A percentile compares a stretch with the other conserved stretches of the same genome.
Evolutionary conservation across 2,113 vertebrate genomes (phyloP).

Genomic region (human (Homo sapiens)): GRCh38 chr16:84726501-84727000

Average conservation of each 20-base stretch:
- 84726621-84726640: not conserved
- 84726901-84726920: not conserved
- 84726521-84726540: rapidly evolving
- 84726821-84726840: not conserved
- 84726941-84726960: not conserved
- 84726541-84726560: not conserved
- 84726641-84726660: not conserved
- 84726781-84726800: not conserved
- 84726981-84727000: not conserved
- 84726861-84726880: not conserved
- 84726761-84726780: not conserved
- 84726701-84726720: not conserved
- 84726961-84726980: not conserved
- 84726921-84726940: not conserved
- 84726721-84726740: not conserved
- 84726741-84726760: not conserved
- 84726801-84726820: no score
- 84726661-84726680: not conserved
- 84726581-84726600: not conserved
- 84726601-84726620: not conserved
- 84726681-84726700: not conserved
- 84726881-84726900: not conserved
- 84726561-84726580: not conserved
- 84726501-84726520: not conserved
- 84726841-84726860: not conserved